Evolutionary conservation across 1,140 invertebrate species (phyloP), one percentile per base, ranked within the genome.

Genomic region (Philotrypesis tridentata): DNA sequence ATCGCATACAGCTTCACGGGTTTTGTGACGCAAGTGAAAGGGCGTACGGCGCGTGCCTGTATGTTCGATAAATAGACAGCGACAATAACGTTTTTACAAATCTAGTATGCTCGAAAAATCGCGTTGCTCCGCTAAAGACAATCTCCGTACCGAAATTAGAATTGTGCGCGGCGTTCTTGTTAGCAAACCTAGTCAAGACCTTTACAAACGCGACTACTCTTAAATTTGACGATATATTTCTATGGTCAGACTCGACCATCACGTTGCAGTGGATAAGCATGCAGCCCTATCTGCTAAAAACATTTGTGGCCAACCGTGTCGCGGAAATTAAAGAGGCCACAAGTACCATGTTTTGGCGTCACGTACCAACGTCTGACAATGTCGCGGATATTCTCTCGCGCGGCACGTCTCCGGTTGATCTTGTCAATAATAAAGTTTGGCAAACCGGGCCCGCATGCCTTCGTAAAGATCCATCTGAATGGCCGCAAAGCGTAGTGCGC

Each of bases 1-100:
- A 55, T 82, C 17, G 33, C n/a, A n/a, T n/a, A n/a, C n/a, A 82
- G 7, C 21, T 82, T 11, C 81, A 82, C 29, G 80, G 63, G 1
- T 76, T 82, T 27, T 63, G 29, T 29, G 79, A 81, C 25, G 76
- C 76, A 0, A 68, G 37, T 9, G 25, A 68, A 27, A 43, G 37
- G 31, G 76, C 25, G 2, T 79, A 79, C 25, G 77, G 67, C 9
- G 78, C 78, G 0, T 71, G 43, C 37, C 5, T 79, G 6, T 79
- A 71, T 40, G 9, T 79, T 7, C 11, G 78, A 7, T 65, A 29
- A 4, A 23, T 55, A 6, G 37, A 71, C 27, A 17, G 8, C 11
- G 3, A 27, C 21, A 37, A 33, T 1, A 21, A 73, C 1, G 5
- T 73, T 27, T 1, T 37, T 14, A 17, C 3, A 2, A 33, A 61